Base-by-base conservation (phyloP, 2,113 vertebrate species). In the Chloebia gouldiae region DNA sequence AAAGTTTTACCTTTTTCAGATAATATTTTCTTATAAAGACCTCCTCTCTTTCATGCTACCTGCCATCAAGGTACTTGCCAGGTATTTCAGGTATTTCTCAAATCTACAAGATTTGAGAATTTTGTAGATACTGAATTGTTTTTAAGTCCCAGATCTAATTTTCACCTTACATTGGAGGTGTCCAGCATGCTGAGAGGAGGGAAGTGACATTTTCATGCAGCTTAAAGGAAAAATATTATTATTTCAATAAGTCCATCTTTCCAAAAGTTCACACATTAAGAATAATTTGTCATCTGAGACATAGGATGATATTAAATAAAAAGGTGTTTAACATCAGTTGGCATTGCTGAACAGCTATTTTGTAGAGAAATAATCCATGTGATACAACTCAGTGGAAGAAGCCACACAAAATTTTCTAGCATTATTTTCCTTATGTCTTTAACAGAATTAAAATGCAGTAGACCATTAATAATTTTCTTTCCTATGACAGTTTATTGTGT, bases 131-230 rank as follows among this genome's bases (percentile, higher is more conserved):
- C 9, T 79, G 33, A 89, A 87, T 70, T 85, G 23, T 47, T 83
- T 72, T 88, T 47, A 68, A 83, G 56, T 57, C n/a, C 31, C 19
- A 69, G 23, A 53, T 92, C 68, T 83, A 69, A 72, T 93, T 92
- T 96, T 24, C 35, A 59, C 33, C 15, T 79, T 71, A 44, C 10
- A 18, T 22, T 87, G 31, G 28, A 65, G 53, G 45, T 61, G 33
- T 59, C 37, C 28, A 51, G 53, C 28, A 63, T 64, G 70, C 64
- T 82, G 81, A 86, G 82, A 90, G 47, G 22, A 85, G 23, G 11
- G 10, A 91, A 95, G n/a, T 81, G 64, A 57, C 37, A 86, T 94
- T 95, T 94, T 49, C 23, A 50, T 50, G 64, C 31, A 53, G 31
- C 45, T 94, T 70, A 60, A 76, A 92, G 64, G 75, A 78, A 91